phyloP scores from a whole-genome alignment of 2,113 vertebrate species.

The Heterotis niloticus region DNA sequence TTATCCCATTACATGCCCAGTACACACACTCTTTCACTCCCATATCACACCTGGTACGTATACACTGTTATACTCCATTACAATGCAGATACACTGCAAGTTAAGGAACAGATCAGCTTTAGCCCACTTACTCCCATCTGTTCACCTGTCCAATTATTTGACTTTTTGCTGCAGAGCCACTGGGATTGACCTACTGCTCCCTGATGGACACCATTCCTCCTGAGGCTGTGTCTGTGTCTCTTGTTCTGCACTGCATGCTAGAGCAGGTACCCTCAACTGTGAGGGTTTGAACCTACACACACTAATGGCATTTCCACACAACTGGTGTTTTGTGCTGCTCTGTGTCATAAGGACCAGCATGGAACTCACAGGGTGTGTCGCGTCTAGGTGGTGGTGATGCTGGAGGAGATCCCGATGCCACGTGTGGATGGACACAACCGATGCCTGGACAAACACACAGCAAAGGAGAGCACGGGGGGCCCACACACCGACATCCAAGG shows the following conservation, averaged over 20 bases:
- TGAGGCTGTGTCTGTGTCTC: slow-evolving; percentile 73
- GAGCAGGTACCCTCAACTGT: slow-evolving; percentile 73
- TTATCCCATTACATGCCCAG: neutral
- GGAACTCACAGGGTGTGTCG: slow-evolving; percentile 12
- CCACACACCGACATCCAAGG: neutral
- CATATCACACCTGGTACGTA: too few relatives aligned
- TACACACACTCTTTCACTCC: too few relatives aligned
- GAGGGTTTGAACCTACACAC: neutral
- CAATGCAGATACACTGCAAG: too few relatives aligned
- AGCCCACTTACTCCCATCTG: too few relatives aligned
- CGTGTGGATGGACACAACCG: slow-evolving; percentile 54
- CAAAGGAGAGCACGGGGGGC: slow-evolving; percentile 51
- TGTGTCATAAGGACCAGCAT: neutral
- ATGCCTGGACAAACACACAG: slow-evolving; percentile 62
- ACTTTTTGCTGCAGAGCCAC: slow-evolving; percentile 27
- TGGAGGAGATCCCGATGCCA: slow-evolving; percentile 48
- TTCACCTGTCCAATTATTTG: slow-evolving; percentile 4
- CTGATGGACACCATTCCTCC: slow-evolving; percentile 72
- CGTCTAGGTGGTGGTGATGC: slow-evolving; percentile 72
- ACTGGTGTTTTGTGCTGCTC: neutral
- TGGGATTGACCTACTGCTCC: slow-evolving; percentile 72
- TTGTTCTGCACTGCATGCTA: slow-evolving; percentile 80
- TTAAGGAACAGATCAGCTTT: too few relatives aligned
- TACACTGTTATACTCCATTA: too few relatives aligned
- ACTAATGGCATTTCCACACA: neutral